Evolutionary conservation across 2,113 vertebrate species (phyloP).

Genomic region (Stegastes partitus): DNA sequence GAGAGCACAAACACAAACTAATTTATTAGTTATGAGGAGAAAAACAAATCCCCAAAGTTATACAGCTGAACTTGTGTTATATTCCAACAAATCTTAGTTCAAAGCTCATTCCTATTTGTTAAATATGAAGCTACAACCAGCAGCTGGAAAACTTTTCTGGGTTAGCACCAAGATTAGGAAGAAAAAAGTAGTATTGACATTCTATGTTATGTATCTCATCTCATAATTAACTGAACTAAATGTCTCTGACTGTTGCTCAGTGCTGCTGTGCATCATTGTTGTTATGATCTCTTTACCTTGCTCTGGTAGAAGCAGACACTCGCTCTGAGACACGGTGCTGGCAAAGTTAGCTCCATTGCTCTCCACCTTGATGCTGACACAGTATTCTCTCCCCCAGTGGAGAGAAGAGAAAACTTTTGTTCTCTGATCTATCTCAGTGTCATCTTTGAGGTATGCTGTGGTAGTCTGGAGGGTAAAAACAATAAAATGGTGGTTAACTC

Average conservation of each 20-base stretch:
- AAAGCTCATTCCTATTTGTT: no score
- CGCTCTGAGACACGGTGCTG: conserved; percentile 50
- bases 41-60: neutral
- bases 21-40: neutral
- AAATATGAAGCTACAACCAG: no score
- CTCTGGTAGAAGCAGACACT: conserved; percentile 74
- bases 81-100: neutral
- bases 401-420: conserved; percentile 64
- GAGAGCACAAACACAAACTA: conserved; percentile 17
- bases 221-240: no score
- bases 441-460: conserved; percentile 41
- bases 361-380: conserved; percentile 69
- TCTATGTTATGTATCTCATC: no score
- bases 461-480: conserved; percentile 46
- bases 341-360: accelerated
- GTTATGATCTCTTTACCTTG: conserved; percentile 65
- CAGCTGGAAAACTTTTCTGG: no score
- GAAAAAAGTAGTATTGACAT: no score
- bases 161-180: no score
- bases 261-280: neutral
- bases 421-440: neutral
- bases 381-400: conserved; percentile 71
- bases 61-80: neutral
- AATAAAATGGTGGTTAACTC: neutral
- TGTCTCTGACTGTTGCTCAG: no score